Evolutionary conservation across 1,140 invertebrate genomes (phyloP), one percentile per base, ranked within the genome.

Genomic region (Drosophila gunungcola): DNA sequence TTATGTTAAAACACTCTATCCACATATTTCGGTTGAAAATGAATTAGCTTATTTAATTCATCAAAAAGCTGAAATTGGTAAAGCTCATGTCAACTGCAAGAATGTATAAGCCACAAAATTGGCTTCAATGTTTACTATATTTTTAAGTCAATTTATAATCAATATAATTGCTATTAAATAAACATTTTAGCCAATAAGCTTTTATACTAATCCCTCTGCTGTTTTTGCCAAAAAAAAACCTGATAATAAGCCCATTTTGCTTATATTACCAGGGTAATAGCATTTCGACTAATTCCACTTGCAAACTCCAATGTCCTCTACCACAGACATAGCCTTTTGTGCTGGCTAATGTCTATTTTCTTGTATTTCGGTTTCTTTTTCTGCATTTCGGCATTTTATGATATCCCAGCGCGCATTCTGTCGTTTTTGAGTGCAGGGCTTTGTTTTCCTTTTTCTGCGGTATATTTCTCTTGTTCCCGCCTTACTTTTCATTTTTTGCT

Each of bases 351-450:
- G 73, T 76, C 42, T 76, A 77, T 76, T 61, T 77, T 77, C 43
- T 69, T 56, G 56, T 69, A 36, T 77, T 58, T 77, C 43, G 41
- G 48, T 68, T 46, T 63, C 34, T 53, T 72, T 75, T 63, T 81
- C 42, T 76, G 63, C 60, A 65, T 81, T 80, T 80, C 63, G 62
- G 62, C 56, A 75, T 61, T 80, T 69, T 80, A 61, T 69, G 36
- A 61, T 58, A 55, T 54, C 53, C 53, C 45, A 56, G 62, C 55
- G 73, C 64, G 73, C 63, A 68, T 68, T 76, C 67, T 74, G 79
- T 67, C 45, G 68, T 51, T 46, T 80, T 62, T 78, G 80, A 78
- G 75, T 86, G 79, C 74, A 70, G 65, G 78, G 82, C 58, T 79
- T 75, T 88, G 78, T 73, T 72, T 79, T 75, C 57, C 64, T 55